Conservation (phyloP, 2,113 vertebrate species). For the Bos indicus region DNA sequence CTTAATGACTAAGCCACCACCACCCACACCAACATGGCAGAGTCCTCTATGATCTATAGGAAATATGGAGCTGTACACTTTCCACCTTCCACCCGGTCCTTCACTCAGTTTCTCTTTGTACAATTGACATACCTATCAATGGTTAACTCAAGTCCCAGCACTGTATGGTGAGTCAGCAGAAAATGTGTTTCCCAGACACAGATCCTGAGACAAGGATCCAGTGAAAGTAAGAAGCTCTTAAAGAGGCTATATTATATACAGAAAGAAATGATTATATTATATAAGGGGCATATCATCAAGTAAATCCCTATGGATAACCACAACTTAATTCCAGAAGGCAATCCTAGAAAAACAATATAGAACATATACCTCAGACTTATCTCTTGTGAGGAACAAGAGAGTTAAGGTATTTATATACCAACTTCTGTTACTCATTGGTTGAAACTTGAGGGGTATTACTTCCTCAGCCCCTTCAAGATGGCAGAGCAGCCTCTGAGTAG, state of each 20-base stretch:
- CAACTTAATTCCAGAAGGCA: neutral
- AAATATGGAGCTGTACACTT: neutral
- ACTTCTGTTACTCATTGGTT: neutral
- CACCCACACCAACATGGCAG: neutral
- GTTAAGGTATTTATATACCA: neutral
- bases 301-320: neutral
- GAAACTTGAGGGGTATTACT: neutral
- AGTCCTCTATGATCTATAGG: neutral
- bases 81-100: neutral
- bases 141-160: neutral
- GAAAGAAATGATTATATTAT: neutral
- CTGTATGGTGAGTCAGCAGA: neutral
- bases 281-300: neutral
- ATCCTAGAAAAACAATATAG: neutral
- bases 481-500: neutral
- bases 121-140: neutral
- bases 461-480: neutral
- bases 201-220: neutral
- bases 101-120: neutral
- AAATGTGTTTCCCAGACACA: neutral
- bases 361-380: neutral
- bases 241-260: neutral
- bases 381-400: neutral
- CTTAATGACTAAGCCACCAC: neutral
- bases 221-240: neutral